phyloP scores from a whole-genome alignment of 2,113 vertebrate species.

The Atherinomorus stipes region DNA sequence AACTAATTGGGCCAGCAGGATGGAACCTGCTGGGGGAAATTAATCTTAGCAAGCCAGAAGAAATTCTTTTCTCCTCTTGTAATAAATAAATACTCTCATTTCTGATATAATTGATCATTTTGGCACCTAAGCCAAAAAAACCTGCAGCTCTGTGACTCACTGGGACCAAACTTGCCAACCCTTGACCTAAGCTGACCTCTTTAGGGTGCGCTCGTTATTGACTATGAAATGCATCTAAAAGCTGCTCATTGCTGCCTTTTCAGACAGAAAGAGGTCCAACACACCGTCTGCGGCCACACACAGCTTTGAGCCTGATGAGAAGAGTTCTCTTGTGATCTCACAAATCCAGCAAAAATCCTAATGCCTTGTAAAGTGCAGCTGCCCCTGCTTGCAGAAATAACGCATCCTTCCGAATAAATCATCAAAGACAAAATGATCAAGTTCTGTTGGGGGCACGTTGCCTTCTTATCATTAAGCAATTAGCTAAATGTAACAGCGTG shows the following conservation, averaged over 20 bases:
- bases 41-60: not conserved
- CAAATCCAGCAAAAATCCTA: too few relatives aligned
- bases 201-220: not conserved
- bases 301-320: not conserved
- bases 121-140: too few relatives aligned
- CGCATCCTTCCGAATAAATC: constrained; percentile 13
- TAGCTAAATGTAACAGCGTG: constrained; percentile 29
- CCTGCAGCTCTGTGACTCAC: too few relatives aligned
- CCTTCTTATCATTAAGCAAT: constrained; percentile 17
- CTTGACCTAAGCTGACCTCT: too few relatives aligned
- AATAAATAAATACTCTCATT: not conserved
- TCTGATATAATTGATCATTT: too few relatives aligned
- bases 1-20: not conserved
- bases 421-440: constrained; percentile 11
- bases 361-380: not conserved
- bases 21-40: not conserved
- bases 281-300: not conserved
- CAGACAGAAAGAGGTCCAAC: too few relatives aligned
- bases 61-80: not conserved
- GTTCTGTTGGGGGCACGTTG: not conserved
- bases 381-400: not conserved
- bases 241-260: not conserved
- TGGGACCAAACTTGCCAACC: too few relatives aligned
- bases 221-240: not conserved
- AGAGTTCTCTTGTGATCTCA: not conserved